Percentiles rank a stretch among this genome's conserved stretches.
These are phyloP conservation scores for Dryobota labecula DNA, from an alignment of 2,888 invertebrate species.

Conservation along the genomic window DNA sequence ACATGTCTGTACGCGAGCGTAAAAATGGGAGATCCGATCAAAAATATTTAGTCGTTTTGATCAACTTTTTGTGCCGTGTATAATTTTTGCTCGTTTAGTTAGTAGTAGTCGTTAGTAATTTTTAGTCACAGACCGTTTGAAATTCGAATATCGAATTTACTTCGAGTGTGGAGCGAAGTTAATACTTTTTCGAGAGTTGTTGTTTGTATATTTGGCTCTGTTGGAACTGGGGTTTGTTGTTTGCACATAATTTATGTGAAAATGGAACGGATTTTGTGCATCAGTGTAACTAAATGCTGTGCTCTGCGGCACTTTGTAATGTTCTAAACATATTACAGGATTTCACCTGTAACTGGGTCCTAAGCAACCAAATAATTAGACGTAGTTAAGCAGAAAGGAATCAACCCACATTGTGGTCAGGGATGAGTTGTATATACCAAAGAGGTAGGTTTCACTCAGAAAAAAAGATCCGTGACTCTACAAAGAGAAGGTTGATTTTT, in stretches of 20 bases:
- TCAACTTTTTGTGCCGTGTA: constrained; percentile 28
- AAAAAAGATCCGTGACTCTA: too few relatives aligned
- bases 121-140: neutral
- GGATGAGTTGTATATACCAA: too few relatives aligned
- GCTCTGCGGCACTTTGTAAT: neutral
- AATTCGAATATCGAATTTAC: constrained; percentile 12
- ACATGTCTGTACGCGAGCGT: constrained; percentile 43
- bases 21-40: constrained; percentile 59
- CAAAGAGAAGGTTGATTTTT: too few relatives aligned
- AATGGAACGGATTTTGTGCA: neutral
- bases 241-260: constrained; percentile 15
- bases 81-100: constrained; percentile 46
- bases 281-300: neutral
- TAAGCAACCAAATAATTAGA: neutral
- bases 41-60: constrained; percentile 55
- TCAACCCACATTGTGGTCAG: too few relatives aligned
- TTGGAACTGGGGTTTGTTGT: neutral
- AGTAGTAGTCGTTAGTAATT: constrained; percentile 10
- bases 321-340: neutral
- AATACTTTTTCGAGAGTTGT: constrained; percentile 18
- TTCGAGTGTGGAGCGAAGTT: neutral
- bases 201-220: constrained; percentile 2
- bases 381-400: too few relatives aligned
- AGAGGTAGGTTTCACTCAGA: too few relatives aligned
- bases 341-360: neutral